Evolutionary conservation across 2,797 vertebrate genomes (phyloP), one percentile per base, ranked within the genome.

Genomic region (Fratercula arctica): DNA sequence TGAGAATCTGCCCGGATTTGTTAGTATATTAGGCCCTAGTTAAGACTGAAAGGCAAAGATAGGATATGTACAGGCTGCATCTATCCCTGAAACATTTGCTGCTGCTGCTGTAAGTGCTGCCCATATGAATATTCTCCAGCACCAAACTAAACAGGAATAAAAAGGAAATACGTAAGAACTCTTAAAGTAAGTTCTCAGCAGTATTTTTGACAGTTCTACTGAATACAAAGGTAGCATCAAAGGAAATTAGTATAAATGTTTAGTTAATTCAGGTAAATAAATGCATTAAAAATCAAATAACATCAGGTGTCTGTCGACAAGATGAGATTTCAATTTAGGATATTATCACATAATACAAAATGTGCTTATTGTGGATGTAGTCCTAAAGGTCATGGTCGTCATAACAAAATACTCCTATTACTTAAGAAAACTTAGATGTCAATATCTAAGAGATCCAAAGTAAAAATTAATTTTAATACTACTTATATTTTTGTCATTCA

Each of bases 41-140:
- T 96, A 91, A 92, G 57, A 51, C 72, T 59, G 61, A 87, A 91
- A 92, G 45, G 41, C 82, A 92, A 83, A 90, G 82, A 75, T 26
- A 75, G 53, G n/a, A 39, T 86, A 84, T 37, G 16, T 48, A 57
- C 14, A 69, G 48, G 11, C 39, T 51, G 10, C 24, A 39, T 69
- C 69, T 75, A 80, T 87, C 45, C 45, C 69, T 68, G 75, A 57
- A 95, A 81, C 9, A 21, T 83, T 85, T 89, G 5, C 61, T 59
- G 23, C 16, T 86, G 41, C 41, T 86, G 41, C 41, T 68, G 7
- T 46, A 57, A 60, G 23, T 72, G 29, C 37, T 85, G 68, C 19
- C 28, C 51, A 46, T 3, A 3, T 43, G 43, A 77, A 4, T 51
- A 50, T 91, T 75, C 23, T 69, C 16, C 29, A 61, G 37, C 2